phyloP scores from a whole-genome alignment of 2,113 vertebrate genomes.

The Corythoichthys haematopterus region DNA sequence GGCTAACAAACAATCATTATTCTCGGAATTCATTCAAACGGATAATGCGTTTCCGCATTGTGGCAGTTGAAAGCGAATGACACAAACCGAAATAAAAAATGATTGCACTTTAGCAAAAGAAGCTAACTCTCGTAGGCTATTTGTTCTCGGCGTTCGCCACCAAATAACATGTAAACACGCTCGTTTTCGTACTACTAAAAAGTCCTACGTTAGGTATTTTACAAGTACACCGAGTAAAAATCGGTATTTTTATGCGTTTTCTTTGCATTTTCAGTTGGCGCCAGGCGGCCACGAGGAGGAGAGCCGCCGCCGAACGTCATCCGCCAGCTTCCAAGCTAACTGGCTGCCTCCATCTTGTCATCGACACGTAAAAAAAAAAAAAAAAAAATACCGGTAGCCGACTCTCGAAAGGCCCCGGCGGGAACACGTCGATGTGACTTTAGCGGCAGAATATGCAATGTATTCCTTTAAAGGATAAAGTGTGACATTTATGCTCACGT shows the following conservation, averaged over 20 bases:
- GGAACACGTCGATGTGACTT: constrained; percentile 42
- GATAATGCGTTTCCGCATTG: not conserved
- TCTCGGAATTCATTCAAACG: not conserved
- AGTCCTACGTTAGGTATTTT: not conserved
- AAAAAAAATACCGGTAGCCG: constrained; percentile 68
- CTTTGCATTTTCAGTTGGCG: constrained; percentile 10
- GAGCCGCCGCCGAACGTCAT: constrained; percentile 49
- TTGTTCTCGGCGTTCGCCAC: not conserved
- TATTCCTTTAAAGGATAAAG: not conserved
- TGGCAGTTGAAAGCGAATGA: not conserved
- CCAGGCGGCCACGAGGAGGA: constrained; percentile 47
- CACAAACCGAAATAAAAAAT: not conserved
- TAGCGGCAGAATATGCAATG: not conserved
- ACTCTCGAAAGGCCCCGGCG: constrained; percentile 55
- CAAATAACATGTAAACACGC: not conserved
- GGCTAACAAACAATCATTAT: not conserved
- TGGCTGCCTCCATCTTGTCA: constrained; percentile 74
- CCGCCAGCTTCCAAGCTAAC: constrained; percentile 63
- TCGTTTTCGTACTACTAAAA: not conserved
- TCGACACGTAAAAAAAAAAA: constrained; percentile 62
- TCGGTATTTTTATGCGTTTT: not conserved
- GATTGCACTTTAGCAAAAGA: not conserved
- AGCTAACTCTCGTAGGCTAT: not conserved
- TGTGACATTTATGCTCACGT: not conserved
- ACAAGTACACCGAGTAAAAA: not conserved